phyloP scores from a whole-genome alignment of 37 sponge, comb jelly and placozoan species.

The Agelas oroides region DNA sequence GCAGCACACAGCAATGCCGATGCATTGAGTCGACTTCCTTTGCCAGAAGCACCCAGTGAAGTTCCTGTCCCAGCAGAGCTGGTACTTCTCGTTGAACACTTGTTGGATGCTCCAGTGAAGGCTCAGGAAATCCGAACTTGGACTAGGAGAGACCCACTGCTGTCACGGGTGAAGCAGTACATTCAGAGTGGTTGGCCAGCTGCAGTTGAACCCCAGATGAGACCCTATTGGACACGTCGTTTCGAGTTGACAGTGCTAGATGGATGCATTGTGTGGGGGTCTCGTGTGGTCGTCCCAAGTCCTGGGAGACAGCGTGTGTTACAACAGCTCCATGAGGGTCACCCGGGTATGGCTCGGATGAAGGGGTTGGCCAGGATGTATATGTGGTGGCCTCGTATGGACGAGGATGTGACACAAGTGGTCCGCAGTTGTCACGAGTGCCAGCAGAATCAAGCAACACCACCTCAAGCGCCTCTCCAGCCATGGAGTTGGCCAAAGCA shows the following conservation, averaged over 20 bases:
- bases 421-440: too few relatives aligned
- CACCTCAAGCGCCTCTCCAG: too few relatives aligned
- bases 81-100: background rate
- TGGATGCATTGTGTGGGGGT: constrained; percentile 18
- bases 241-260: constrained; percentile 8
- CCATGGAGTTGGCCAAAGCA: too few relatives aligned
- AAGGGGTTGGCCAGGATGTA: too few relatives aligned
- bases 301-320: background rate
- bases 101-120: background rate
- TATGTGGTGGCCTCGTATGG: too few relatives aligned
- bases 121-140: constrained; percentile 22
- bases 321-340: background rate
- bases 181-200: background rate
- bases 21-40: background rate
- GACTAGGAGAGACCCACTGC: constrained; percentile 28
- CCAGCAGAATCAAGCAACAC: too few relatives aligned
- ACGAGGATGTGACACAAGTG: too few relatives aligned
- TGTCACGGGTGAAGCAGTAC: background rate
- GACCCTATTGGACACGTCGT: background rate
- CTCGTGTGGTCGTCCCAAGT: constrained; percentile 19
- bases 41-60: too few relatives aligned
- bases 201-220: background rate
- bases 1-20: constrained; percentile 34
- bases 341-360: too few relatives aligned
- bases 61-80: too few relatives aligned